Conservation (phyloP, 1,140 invertebrate species). For the Phortica variegata region DNA sequence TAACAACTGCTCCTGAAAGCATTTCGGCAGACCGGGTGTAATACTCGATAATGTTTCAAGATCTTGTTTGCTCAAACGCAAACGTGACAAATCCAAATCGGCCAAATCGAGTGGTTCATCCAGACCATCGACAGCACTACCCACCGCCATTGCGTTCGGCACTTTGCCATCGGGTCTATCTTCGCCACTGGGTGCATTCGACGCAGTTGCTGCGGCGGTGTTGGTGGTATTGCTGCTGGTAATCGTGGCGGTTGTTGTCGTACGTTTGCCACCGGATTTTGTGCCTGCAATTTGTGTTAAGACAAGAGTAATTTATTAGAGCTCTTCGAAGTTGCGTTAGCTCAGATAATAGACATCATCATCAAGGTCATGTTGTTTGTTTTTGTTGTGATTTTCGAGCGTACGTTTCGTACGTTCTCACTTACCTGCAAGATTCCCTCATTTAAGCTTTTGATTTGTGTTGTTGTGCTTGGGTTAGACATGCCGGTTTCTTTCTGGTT, state of each 20-base stretch:
- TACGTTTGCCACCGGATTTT: neutral
- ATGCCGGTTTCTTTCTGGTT: too few species aligned
- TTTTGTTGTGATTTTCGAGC: too few species aligned
- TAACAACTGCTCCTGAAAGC: slow-evolving; percentile 66
- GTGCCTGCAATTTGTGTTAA: neutral
- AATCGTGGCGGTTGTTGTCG: neutral
- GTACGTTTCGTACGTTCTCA: too few species aligned
- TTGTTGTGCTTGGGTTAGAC: too few species aligned
- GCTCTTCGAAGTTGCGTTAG: too few species aligned
- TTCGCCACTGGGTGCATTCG: slow-evolving; percentile 2
- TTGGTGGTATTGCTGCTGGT: slow-evolving; percentile 19
- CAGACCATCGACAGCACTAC: neutral
- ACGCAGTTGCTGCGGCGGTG: slow-evolving; percentile 26
- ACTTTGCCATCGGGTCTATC: neutral
- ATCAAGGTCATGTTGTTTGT: too few species aligned
- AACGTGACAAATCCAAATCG: slow-evolving; percentile 65
- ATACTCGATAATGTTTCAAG: slow-evolving; percentile 66
- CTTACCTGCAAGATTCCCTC: too few species aligned
- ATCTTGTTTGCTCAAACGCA: slow-evolving; percentile 67
- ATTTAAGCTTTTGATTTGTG: too few species aligned
- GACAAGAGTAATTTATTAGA: neutral
- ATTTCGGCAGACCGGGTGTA: slow-evolving; percentile 65
- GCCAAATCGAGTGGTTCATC: slow-evolving; percentile 64
- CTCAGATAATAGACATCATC: too few species aligned
- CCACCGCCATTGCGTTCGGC: slow-evolving; percentile 11